Evolutionary conservation across 2,113 vertebrate species (phyloP).

Genomic region (Triplophysa rosa): DNA sequence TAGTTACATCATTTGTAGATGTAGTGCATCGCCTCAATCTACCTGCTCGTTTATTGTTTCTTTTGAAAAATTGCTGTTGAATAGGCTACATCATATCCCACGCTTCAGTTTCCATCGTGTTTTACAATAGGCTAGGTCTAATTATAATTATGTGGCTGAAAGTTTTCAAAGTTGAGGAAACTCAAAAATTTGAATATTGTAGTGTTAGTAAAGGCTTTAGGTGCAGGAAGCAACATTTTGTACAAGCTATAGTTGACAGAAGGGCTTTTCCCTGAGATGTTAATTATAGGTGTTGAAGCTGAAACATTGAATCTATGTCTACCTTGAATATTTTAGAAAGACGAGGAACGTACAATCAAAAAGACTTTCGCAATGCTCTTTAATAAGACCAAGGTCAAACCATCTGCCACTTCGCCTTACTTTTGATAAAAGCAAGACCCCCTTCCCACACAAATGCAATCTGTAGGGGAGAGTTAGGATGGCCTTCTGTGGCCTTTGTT

Average conservation of each 20-base stretch:
- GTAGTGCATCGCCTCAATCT: neutral
- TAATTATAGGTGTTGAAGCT: conserved; percentile 2
- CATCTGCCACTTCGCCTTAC: neutral
- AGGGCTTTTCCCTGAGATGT: neutral
- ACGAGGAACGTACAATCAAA: neutral
- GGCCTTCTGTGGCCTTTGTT: conserved; percentile 25
- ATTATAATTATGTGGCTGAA: conserved; percentile 24
- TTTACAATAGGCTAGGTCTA: neutral
- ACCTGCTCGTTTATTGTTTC: neutral
- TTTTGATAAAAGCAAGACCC: neutral
- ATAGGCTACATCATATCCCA: neutral
- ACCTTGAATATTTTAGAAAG: neutral
- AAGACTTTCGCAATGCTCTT: neutral
- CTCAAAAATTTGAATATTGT: neutral
- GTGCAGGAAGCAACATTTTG: neutral
- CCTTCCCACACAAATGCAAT: conserved; percentile 2
- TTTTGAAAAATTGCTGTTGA: neutral
- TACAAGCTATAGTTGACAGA: neutral
- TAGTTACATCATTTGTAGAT: neutral
- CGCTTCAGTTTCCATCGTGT: neutral
- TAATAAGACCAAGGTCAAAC: neutral
- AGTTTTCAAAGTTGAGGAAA: neutral
- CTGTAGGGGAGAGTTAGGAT: neutral
- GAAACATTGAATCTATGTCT: neutral
- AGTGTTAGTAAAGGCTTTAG: neutral